Conservation (phyloP, 2,888 invertebrate genomes). For the Galerucella calmariensis region DNA sequence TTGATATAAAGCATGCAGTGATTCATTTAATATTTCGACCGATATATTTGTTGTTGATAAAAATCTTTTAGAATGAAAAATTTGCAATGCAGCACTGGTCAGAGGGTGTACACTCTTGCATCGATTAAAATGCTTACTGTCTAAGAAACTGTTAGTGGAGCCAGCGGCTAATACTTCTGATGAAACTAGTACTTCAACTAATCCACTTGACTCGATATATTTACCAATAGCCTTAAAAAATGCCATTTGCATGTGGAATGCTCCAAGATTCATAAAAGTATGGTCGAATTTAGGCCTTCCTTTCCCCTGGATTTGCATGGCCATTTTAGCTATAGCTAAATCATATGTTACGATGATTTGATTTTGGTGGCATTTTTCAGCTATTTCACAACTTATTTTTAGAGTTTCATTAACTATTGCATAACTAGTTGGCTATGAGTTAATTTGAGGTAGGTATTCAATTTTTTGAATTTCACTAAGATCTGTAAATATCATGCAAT, state of each 20-base stretch:
- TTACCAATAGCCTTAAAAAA: too few relatives aligned
- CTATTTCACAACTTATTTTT: conserved; percentile 22
- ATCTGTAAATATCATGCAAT: conserved; percentile 18
- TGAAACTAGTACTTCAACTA: conserved; percentile 45
- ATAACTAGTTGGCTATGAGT: conserved; percentile 29
- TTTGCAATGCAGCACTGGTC: too few relatives aligned
- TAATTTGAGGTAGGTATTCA: conserved; percentile 31
- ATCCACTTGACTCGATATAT: too few relatives aligned
- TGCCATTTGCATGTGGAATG: too few relatives aligned
- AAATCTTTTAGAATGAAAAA: too few relatives aligned
- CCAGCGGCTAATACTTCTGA: conserved; percentile 54
- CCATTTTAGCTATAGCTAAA: too few relatives aligned
- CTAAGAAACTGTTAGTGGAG: conserved; percentile 55
- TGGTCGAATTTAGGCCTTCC: too few relatives aligned
- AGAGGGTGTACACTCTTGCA: not conserved
- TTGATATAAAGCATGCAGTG: too few relatives aligned
- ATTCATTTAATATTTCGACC: too few relatives aligned
- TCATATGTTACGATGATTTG: conserved; percentile 9
- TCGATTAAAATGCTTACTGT: conserved; percentile 48
- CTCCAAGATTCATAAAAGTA: too few relatives aligned
- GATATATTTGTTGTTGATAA: too few relatives aligned
- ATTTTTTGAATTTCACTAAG: conserved; percentile 31
- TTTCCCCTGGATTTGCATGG: too few relatives aligned
- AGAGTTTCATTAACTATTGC: conserved; percentile 34
- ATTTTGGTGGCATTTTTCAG: conserved; percentile 27